phyloP scores from a whole-genome alignment of 1,140 invertebrate genomes.

The Drosophila ambigua region DNA sequence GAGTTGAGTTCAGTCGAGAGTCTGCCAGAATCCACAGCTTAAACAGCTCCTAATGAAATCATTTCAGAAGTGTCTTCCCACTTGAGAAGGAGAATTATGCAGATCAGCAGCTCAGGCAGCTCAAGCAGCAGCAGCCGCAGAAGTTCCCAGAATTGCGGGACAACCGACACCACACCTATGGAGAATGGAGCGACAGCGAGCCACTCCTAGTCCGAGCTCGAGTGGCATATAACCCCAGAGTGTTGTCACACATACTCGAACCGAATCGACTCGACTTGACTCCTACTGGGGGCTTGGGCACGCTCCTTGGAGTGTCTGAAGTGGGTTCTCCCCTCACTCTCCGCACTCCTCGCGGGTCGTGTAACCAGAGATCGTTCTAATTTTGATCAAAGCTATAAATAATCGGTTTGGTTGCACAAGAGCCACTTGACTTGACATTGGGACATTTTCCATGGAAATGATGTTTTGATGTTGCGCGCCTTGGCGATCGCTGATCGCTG shows the following conservation, averaged over 20 bases:
- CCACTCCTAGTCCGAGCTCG: background rate
- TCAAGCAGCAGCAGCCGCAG: background rate
- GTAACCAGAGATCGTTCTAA: constrained; percentile 68
- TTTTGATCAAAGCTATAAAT: constrained; percentile 77
- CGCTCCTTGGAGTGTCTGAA: constrained; percentile 23
- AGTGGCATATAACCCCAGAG: constrained; percentile 28
- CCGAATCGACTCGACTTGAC: background rate
- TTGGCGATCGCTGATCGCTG: constrained; percentile 20
- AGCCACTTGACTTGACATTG: constrained; percentile 58
- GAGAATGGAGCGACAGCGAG: too few relatives aligned
- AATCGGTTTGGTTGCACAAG: constrained; percentile 42
- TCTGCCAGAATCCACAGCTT: constrained; percentile 41
- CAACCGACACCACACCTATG: constrained; percentile 54
- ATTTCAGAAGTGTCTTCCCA: constrained; percentile 32
- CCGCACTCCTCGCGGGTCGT: background rate
- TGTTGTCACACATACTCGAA: constrained; percentile 60
- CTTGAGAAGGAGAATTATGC: constrained; percentile 10
- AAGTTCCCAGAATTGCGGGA: constrained; percentile 58
- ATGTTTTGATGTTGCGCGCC: constrained; percentile 69
- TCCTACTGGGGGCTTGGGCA: constrained; percentile 29
- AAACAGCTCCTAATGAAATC: constrained; percentile 21
- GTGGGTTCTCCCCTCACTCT: background rate
- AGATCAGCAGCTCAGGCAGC: constrained; percentile 15
- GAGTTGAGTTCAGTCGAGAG: background rate
- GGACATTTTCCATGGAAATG: constrained; percentile 64